Percentiles rank a stretch among this genome's conserved stretches.
Evolutionary conservation across 2,797 vertebrate species (phyloP).

Genomic region (Myotis findleyi): DNA sequence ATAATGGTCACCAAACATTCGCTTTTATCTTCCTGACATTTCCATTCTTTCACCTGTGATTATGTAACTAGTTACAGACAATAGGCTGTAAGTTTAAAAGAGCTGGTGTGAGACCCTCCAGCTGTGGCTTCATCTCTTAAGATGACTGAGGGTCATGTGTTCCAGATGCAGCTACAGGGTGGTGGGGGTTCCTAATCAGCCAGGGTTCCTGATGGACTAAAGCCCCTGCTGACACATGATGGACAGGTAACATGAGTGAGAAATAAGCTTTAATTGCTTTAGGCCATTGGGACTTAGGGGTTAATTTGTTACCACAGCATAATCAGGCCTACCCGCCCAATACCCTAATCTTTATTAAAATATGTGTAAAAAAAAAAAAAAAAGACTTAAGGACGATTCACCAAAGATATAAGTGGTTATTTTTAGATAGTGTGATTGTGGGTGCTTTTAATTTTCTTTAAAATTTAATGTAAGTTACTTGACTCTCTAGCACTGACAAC

Average conservation of each 20-base stretch:
- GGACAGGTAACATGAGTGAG: background rate
- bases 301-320: background rate
- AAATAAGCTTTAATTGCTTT: constrained; percentile 22
- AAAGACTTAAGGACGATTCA: background rate
- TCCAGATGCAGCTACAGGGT: background rate
- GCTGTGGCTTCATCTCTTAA: background rate
- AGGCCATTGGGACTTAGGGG: background rate
- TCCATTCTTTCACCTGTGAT: background rate
- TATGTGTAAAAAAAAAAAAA: background rate
- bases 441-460: background rate
- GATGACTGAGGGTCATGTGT: background rate
- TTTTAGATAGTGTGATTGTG: background rate
- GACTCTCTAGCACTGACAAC: background rate
- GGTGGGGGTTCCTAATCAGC: background rate
- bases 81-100: background rate
- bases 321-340: background rate
- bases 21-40: background rate
- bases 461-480: background rate
- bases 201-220: background rate
- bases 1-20: background rate
- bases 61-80: background rate
- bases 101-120: background rate
- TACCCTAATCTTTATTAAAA: background rate
- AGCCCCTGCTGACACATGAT: background rate
- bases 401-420: background rate